Conservation (phyloP, 2,113 vertebrate genomes). For the Nipponia nippon region DNA sequence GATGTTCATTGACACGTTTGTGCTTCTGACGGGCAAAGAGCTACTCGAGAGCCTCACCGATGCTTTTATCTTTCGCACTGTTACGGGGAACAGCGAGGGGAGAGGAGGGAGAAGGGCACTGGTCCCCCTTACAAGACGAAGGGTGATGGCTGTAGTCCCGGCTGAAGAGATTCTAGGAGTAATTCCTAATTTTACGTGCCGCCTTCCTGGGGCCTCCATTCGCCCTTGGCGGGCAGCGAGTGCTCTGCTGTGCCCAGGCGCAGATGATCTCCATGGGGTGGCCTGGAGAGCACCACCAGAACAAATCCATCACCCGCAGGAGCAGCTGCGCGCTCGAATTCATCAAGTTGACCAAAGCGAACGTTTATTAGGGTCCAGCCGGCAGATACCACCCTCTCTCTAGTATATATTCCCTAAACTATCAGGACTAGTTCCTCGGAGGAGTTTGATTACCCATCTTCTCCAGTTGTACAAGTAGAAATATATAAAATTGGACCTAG, state of each 20-base stretch:
- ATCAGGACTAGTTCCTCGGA: too few relatives aligned
- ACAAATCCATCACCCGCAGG: background rate
- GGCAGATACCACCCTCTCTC: background rate
- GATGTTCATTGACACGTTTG: accelerated
- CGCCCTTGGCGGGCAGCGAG: background rate
- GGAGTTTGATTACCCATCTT: background rate
- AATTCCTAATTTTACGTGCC: background rate
- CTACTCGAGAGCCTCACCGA: accelerated
- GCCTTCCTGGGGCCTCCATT: background rate
- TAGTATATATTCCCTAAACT: background rate
- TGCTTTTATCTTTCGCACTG: background rate
- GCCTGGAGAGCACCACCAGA: background rate
- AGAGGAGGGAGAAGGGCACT: background rate
- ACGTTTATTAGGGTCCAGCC: background rate
- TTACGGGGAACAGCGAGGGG: background rate
- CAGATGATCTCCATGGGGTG: background rate
- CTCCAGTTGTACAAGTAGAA: background rate
- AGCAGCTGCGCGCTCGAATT: background rate
- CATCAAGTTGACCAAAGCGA: background rate
- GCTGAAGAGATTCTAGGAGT: too few relatives aligned
- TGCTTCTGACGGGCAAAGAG: background rate
- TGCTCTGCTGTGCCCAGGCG: background rate
- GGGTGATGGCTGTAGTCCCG: background rate
- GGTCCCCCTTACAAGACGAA: too few relatives aligned
- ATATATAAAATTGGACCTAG: background rate